Evolutionary conservation across 1,140 invertebrate species (phyloP).

Genomic region (Ceratosolen solmsi): DNA sequence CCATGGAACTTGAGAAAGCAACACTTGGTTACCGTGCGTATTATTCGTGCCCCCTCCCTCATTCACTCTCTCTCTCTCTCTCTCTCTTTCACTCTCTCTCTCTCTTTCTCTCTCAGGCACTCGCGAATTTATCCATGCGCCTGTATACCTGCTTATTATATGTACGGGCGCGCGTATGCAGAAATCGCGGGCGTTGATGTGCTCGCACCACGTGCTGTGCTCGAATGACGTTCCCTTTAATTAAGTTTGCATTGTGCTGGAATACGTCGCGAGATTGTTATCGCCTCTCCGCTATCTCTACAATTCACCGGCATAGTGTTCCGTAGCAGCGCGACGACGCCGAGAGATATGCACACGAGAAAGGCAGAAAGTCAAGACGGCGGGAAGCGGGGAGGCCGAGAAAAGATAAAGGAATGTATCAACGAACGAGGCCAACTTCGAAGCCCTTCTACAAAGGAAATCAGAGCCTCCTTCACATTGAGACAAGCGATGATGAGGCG

Average conservation of each 20-base stretch:
- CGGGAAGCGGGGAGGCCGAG: neutral
- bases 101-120: too few species aligned
- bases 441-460: constrained; percentile 17
- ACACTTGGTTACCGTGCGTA: too few species aligned
- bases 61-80: too few species aligned
- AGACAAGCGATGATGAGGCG: constrained; percentile 15
- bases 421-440: constrained; percentile 28
- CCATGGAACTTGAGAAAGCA: too few species aligned
- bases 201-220: too few species aligned
- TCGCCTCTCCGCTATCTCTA: constrained; percentile 43
- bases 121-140: too few species aligned
- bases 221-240: constrained; percentile 62
- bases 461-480: neutral
- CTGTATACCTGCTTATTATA: too few species aligned
- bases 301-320: constrained; percentile 1
- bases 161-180: too few species aligned
- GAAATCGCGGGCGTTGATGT: too few species aligned
- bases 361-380: neutral
- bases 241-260: constrained; percentile 66
- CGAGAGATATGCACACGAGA: neutral
- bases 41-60: too few species aligned
- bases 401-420: constrained; percentile 31
- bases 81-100: too few species aligned
- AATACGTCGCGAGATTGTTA: constrained; percentile 61
- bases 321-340: neutral